These are phyloP conservation scores for Acanthis flammea DNA, from an alignment of 2,797 vertebrate species.

Conservation along the genomic window DNA sequence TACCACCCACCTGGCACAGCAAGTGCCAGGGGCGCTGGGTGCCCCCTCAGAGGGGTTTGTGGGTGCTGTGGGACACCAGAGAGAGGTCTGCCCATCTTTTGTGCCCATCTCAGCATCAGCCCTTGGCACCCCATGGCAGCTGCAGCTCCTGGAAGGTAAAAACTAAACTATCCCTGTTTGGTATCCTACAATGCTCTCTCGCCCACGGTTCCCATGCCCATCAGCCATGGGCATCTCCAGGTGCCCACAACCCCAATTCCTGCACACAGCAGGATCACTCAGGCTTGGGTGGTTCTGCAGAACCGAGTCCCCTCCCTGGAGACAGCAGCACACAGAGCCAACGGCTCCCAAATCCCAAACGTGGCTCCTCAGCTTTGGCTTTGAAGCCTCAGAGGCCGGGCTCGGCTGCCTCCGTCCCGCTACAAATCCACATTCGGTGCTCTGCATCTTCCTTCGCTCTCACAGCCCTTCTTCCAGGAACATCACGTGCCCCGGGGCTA, in stretches of 20 bases:
- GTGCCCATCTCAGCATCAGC: not conserved
- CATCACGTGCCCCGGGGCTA: not conserved
- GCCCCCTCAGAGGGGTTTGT: not conserved
- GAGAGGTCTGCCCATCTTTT: no score
- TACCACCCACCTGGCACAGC: not conserved
- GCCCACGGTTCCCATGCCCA: not conserved
- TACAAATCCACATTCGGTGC: not conserved
- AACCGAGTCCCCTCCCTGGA: not conserved
- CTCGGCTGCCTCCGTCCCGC: not conserved
- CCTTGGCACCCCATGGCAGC: not conserved
- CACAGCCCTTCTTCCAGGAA: constrained; percentile 37
- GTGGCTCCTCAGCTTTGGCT: not conserved
- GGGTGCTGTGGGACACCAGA: not conserved
- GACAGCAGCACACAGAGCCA: not conserved
- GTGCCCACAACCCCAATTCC: rapidly evolving
- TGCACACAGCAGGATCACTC: not conserved
- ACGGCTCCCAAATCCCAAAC: rapidly evolving
- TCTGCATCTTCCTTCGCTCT: not conserved
- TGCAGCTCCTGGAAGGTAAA: not conserved
- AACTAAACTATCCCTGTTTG: rapidly evolving
- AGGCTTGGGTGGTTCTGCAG: not conserved
- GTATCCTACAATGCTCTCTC: rapidly evolving
- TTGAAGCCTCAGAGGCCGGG: rapidly evolving
- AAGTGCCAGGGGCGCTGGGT: not conserved
- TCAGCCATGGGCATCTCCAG: rapidly evolving